Evolutionary conservation across 2,113 vertebrate genomes (phyloP), one percentile per base, ranked within the genome.

Genomic region (Atlantisia rogersi): DNA sequence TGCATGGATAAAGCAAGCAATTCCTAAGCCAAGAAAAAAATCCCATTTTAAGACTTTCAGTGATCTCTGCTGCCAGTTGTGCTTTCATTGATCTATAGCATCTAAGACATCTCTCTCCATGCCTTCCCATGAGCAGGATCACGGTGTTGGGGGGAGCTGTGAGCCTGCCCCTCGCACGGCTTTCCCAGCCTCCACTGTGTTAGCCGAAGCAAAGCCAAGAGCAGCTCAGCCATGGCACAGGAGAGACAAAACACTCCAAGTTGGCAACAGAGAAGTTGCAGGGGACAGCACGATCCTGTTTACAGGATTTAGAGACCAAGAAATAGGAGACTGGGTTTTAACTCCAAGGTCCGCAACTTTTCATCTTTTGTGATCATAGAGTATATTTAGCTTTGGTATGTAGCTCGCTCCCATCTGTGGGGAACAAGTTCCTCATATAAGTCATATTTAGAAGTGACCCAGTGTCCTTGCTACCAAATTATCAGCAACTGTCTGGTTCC

Each of bases 351-450:
- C 77, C 92, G 44, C 11, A 8, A 89, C 86, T 94, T 95, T 85
- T 81, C 90, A 89, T 96, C 95, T 94, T 96, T 97, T 84, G 94
- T 89, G 89, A 94, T 96, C 96, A 94, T 4, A 73, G 62, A 56
- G 31, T 97, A 97, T 95, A 96, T 95, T 95, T 97, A 97, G 96
- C 91, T 31, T 55, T 76, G 94, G 93, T 71, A 97, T 95, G 96
- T 20, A 85, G 95, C n/a, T 48, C 25, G 89, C 96, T 95, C 86
- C 82, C 58, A 81, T 95, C 94, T 59, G 31, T 39, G 77, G 65
- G 88, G 96, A 96, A 95, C 83, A 85, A 89, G 86, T 39, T 92
- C 95, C 93, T 97, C 90, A 86, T 67, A 4, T 15, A 90, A 94
- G 88, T 96, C 67, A 74, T 95, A 96, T 96, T 97, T 95, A 96